phyloP scores from a whole-genome alignment of 2,113 vertebrate species.

The Pelecanoides urinatrix region DNA sequence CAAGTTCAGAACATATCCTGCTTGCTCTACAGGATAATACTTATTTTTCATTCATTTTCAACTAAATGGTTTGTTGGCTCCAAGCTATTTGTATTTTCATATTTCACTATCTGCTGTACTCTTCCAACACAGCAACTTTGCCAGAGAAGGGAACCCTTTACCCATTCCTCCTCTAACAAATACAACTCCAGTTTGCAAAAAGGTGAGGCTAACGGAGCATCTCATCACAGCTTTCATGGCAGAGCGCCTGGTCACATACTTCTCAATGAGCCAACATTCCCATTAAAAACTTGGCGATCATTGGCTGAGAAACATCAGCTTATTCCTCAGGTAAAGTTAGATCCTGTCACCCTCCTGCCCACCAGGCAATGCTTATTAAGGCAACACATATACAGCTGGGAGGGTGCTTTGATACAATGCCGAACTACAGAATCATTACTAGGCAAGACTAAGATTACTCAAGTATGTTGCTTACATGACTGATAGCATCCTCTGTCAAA shows the following conservation, averaged over 20 bases:
- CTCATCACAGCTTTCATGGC: neutral
- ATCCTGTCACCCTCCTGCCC: neutral
- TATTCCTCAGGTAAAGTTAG: neutral
- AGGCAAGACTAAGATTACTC: neutral
- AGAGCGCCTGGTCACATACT: neutral
- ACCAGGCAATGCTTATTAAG: neutral
- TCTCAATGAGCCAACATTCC: neutral
- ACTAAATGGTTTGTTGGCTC: conserved; percentile 36
- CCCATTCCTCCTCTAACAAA: neutral
- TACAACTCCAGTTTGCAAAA: neutral
- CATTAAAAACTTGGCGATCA: neutral
- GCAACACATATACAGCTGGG: neutral
- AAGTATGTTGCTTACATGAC: neutral
- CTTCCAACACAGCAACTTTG: neutral
- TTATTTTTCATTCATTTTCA: conserved; percentile 57
- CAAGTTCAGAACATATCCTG: conserved; percentile 64
- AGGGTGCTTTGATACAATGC: neutral
- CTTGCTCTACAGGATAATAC: conserved; percentile 4
- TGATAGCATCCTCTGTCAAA: neutral
- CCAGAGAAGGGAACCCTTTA: neutral
- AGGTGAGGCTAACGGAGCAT: neutral
- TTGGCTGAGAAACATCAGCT: neutral
- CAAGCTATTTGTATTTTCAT: conserved; percentile 50
- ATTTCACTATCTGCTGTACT: neutral
- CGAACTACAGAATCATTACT: neutral